phyloP scores from a whole-genome alignment of 2,797 vertebrate species.

The Xenentodon cancila region DNA sequence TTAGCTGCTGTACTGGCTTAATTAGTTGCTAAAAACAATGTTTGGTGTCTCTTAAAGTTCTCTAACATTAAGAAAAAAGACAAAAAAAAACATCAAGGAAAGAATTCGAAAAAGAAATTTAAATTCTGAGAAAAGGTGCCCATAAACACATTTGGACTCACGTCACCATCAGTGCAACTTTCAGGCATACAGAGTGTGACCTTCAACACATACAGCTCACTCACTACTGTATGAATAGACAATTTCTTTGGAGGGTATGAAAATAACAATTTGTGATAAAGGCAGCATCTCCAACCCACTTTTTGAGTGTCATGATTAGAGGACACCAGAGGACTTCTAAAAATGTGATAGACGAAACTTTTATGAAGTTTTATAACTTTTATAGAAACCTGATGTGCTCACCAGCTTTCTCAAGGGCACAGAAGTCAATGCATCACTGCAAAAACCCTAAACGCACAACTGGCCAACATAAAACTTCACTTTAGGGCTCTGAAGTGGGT shows the following conservation, averaged over 20 bases:
- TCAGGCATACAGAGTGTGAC: constrained; percentile 13
- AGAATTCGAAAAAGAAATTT: too few species aligned
- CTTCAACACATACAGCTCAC: constrained; percentile 10
- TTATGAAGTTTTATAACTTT: constrained; percentile 45
- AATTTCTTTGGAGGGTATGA: background rate
- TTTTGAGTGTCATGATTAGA: constrained; percentile 11
- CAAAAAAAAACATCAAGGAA: background rate
- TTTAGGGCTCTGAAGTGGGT: constrained; percentile 21
- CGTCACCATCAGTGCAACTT: background rate
- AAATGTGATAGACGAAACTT: constrained; percentile 17
- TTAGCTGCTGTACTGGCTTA: constrained; percentile 1
- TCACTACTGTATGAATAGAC: constrained; percentile 4
- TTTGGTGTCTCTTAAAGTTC: background rate
- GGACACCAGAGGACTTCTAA: constrained; percentile 34
- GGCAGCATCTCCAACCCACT: constrained; percentile 8
- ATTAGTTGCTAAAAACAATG: constrained; percentile 3
- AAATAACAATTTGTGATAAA: constrained; percentile 28
- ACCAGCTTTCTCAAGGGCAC: constrained; percentile 56
- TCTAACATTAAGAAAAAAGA: background rate
- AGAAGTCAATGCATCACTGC: constrained; percentile 17
- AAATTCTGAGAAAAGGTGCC: too few species aligned
- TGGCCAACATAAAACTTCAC: constrained; percentile 32
- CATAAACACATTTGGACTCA: too few species aligned
- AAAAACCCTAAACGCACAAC: constrained; percentile 32
- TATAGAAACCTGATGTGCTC: constrained; percentile 40